A percentile compares a stretch with the other conserved stretches of the same genome.
Evolutionary conservation across 2,888 invertebrate genomes (phyloP).

Genomic region (Agelastica alni): DNA sequence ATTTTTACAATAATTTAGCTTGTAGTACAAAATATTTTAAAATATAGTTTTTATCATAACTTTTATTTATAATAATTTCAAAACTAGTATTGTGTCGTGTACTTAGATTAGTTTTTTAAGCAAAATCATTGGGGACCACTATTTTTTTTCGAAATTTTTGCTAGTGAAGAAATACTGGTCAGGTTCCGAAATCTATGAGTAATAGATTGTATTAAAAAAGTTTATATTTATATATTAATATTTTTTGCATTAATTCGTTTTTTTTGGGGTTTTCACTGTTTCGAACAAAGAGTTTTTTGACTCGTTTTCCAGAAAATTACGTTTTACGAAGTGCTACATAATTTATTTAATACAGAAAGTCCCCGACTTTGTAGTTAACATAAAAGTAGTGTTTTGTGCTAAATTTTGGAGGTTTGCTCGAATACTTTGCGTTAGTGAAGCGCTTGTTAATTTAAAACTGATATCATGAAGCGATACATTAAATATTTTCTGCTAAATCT

Average conservation of each 20-base stretch:
- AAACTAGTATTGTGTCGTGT: conserved; percentile 38
- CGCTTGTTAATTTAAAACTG: too few relatives aligned
- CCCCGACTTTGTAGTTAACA: neutral
- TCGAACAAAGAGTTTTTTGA: conserved; percentile 21
- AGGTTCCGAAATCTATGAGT: conserved; percentile 33
- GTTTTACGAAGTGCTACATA: neutral
- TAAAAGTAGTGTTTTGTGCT: too few relatives aligned
- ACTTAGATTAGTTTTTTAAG: conserved; percentile 33
- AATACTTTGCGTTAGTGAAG: too few relatives aligned
- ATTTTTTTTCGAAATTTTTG: conserved; percentile 36
- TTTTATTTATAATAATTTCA: conserved; percentile 18
- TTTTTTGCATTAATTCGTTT: conserved; percentile 1
- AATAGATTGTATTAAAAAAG: conserved; percentile 30
- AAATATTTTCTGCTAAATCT: too few relatives aligned
- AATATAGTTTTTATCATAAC: conserved; percentile 37
- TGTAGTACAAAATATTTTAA: conserved; percentile 39
- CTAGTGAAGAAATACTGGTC: conserved; percentile 40
- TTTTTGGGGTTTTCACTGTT: conserved; percentile 8
- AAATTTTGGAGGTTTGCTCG: too few relatives aligned
- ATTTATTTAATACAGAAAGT: neutral
- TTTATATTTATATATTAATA: conserved; percentile 31
- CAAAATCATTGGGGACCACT: conserved; percentile 38
- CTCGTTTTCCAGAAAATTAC: neutral
- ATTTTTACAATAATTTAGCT: conserved; percentile 12
- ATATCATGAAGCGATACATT: too few relatives aligned